These are phyloP conservation scores for Leuciscus idus DNA, from an alignment of 2,113 vertebrate species.

Conservation along the genomic window DNA sequence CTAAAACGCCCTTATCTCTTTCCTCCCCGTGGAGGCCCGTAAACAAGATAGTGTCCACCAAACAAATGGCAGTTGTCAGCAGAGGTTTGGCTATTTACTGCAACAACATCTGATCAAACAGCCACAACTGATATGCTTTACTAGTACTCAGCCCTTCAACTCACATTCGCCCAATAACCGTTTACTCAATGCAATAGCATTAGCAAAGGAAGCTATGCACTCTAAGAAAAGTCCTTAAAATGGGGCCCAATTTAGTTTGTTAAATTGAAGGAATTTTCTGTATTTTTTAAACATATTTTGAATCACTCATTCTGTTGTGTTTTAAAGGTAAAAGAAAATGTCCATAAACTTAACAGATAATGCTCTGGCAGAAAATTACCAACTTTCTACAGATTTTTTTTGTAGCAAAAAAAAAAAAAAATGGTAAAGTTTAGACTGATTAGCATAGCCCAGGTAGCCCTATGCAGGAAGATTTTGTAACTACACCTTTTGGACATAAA, in stretches of 20 bases:
- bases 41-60: slow-evolving; percentile 63
- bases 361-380: too few relatives aligned
- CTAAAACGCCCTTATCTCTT: slow-evolving; percentile 60
- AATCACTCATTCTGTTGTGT: neutral
- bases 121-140: slow-evolving; percentile 51
- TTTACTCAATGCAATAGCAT: neutral
- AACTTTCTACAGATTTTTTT: too few relatives aligned
- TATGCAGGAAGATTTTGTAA: neutral
- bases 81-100: slow-evolving; percentile 59
- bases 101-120: slow-evolving; percentile 65
- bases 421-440: neutral
- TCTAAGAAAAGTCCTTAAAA: neutral
- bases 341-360: too few relatives aligned
- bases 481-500: neutral
- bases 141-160: neutral
- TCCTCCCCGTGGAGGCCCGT: slow-evolving; percentile 49
- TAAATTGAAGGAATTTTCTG: neutral
- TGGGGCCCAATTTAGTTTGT: neutral
- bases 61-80: slow-evolving; percentile 61
- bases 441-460: neutral
- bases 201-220: neutral
- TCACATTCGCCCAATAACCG: neutral
- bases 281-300: neutral
- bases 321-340: too few relatives aligned
- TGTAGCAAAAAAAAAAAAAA: too few relatives aligned